Base-by-base conservation (phyloP, 2,113 vertebrate species). In the Nesoenas mayeri region DNA sequence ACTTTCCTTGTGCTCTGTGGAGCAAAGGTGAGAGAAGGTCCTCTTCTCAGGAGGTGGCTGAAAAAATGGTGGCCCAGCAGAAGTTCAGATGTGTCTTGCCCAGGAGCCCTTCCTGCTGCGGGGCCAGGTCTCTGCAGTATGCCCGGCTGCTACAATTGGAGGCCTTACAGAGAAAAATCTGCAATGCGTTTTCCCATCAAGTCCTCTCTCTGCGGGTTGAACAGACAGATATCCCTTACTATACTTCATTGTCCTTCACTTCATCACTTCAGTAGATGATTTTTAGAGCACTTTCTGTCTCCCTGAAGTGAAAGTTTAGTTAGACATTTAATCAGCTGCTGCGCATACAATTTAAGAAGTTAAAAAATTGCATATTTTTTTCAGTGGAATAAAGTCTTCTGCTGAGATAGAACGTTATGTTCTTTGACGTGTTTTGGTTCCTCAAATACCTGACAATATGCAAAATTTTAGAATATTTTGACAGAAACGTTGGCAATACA, bases 381-480 rank as follows among this genome's bases (percentile, higher is more conserved):
- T 50, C 67, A 84, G 65, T 79, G 92, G 24, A 87, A 83, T 89
- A 93, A 82, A 53, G 14, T 40, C 69, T 72, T 91, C 69, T 95
- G 57, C 86, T 84, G 74, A 78, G 60, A 40, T 14, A 64, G 81
- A 88, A 64, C 96, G 74, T 91, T 91, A 54, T 38, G 78, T 66
- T 62, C 82, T 95, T 95, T 26, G 71, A 88, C 70, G 78, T 80
- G 62, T 91, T 88, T 97, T 93, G 77, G 69, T 85, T 96, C 80
- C 89, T 86, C 82, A 89, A 79, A 56, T 92, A 84, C 87, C 88
- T 96, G 78, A 56, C 34, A 88, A 67, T 62, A 91, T 91, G 47
- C 57, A 91, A 69, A 69, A 81, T 28, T 89, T 54, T 88, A 81
- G 48, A 93, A 42, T 57, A 91, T 93, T 81, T 81, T 73, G 96